Base-by-base conservation (phyloP, 2,113 vertebrate genomes). In the Entosphenus tridentatus region DNA sequence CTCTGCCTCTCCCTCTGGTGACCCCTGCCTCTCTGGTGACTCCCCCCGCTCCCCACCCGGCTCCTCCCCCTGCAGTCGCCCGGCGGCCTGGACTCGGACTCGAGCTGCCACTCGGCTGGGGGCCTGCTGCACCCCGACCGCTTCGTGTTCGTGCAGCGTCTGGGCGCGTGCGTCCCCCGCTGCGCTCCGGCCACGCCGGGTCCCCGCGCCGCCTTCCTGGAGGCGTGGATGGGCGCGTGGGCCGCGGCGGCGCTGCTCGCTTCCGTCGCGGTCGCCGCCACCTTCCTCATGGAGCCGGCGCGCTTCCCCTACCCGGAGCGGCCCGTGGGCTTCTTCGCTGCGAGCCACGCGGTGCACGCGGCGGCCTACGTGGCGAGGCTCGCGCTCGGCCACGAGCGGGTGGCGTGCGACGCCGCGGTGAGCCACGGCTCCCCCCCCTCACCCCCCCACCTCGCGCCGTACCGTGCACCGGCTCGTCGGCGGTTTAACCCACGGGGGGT, bases 271-370 rank as follows among this genome's bases (percentile, higher is more conserved):
- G 96, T 92, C 0, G 92, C 96, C 70, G 76, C 96, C 72, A 98
- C 95, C 70, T 98, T 98, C 75, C 83, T 98, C 74, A 79, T 97
- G 72, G 95, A 98, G 76, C 95, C 95, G 1, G 86, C 88, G 65
- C 82, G 95, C 68, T 98, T 98, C 79, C 91, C 89, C 72, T 97
- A 97, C 78, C 95, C 95, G 0, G 92, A 95, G 76, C 81, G 92
- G 58, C 92, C 95, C 74, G 95, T 98, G 80, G 96, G 95, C 76
- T 98, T 98, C 74, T 82, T 98, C 67, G 96, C 90, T 75, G 93
- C 96, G 89, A 96, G 95, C 82, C 96, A 92, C 77, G 96, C 96
- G 78, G 87, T 97, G 80, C 96, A 98, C 84, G 96, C 90, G 76
- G 86, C 96, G 69, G 92, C 91, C 78, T 97, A 89, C 81, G 83